Evolutionary conservation across 2,888 invertebrate genomes (phyloP), one percentile per base, ranked within the genome.

Genomic region (Odiellus spinosus): DNA sequence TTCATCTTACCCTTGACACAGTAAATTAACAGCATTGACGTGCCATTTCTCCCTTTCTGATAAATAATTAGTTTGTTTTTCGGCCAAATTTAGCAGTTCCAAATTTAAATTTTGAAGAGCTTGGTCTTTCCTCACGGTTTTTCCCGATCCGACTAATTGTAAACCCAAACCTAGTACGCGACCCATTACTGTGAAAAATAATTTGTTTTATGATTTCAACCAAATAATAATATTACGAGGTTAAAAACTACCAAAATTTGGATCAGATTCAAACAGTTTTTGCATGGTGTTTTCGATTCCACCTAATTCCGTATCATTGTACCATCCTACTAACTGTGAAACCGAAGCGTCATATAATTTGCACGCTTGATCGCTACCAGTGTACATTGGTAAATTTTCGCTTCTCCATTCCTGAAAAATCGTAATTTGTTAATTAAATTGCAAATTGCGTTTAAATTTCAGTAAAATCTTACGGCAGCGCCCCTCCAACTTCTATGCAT

Each of bases 331-430:
- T 44, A 47, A 53, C 54, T 71, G 71, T 40, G 68, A 63, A 2
- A 71, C 51, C 11, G 63, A 59, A 2, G 67, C 69, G 57, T 71
- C 71, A 55, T 62, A 69, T 48, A 66, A 48, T 52, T 66, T 66
- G 47, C 62, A 59, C 0, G 67, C 65, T 49, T 66, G 63, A 55
- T 67, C 60, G 49, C 61, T 65, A n/a, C 62, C 58, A 8, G 66
- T 64, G n/a, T 60, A 59, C 45, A 67, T 45, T 1, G 61, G 40
- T 18, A 56, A 40, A 12, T 52, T 52, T 46, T 52, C 49, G 18
- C 47, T 47, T n/a, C 43, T 47, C 56, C 56, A 56, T 49, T 56
- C 56, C 55, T 56, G 21, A 18, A 18, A 4, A 26, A 26, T 26
- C 4, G 4, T 26, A 26, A 26, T 26, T 26, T 8, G 26, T 8